Conservation (phyloP, 2,113 vertebrate genomes). For the Sander vitreus region DNA sequence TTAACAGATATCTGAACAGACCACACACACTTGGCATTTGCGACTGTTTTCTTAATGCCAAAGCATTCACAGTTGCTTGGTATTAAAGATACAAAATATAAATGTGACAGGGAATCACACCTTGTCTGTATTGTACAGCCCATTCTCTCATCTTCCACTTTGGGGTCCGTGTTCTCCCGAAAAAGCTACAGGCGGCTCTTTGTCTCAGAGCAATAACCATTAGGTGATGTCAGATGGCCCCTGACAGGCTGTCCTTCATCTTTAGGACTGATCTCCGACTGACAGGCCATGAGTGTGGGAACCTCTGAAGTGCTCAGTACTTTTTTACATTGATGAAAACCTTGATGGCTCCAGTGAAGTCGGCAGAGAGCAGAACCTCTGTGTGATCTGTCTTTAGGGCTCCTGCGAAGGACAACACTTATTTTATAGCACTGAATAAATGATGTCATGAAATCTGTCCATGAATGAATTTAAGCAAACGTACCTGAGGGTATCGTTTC, state of each 20-base stretch:
- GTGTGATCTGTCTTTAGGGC: slow-evolving; percentile 94
- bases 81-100: slow-evolving; percentile 70
- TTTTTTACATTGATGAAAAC: slow-evolving; percentile 99
- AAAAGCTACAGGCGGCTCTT: slow-evolving; percentile 40
- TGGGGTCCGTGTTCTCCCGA: slow-evolving; percentile 61
- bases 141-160: slow-evolving; percentile 34
- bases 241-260: slow-evolving; percentile 35
- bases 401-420: slow-evolving; percentile 78
- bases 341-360: slow-evolving; percentile 99
- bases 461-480: neutral
- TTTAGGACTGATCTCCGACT: slow-evolving; percentile 30
- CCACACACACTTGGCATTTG: slow-evolving; percentile 16
- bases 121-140: slow-evolving; percentile 38
- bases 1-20: slow-evolving; percentile 42
- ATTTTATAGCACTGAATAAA: slow-evolving; percentile 3
- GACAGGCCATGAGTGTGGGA: neutral
- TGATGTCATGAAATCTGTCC: neutral
- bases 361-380: slow-evolving; percentile 96
- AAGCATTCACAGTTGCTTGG: slow-evolving; percentile 74
- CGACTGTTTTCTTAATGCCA: slow-evolving; percentile 21
- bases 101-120: slow-evolving; percentile 49
- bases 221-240: slow-evolving; percentile 37
- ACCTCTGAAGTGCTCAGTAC: slow-evolving; percentile 77
- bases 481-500: slow-evolving; percentile 93
- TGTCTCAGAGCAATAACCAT: slow-evolving; percentile 57